Conservation (phyloP, 2,888 invertebrate genomes). For the Drosophila borborema region DNA sequence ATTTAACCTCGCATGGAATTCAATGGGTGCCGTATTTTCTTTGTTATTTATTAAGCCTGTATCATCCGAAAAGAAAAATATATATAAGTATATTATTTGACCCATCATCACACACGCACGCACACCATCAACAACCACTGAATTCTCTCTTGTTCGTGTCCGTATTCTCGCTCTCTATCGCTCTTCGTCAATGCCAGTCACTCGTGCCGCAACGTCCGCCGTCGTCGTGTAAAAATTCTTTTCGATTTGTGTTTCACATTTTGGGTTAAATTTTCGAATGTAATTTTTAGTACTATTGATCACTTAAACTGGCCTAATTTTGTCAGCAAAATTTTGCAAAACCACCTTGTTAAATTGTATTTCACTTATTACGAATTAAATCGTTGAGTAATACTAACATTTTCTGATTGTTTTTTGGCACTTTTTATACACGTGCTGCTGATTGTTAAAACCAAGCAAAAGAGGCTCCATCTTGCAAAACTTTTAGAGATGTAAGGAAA, state of each 20-base stretch:
- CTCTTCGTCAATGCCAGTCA: constrained; percentile 54
- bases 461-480: constrained; percentile 84
- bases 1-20: constrained; percentile 34
- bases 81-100: constrained; percentile 36
- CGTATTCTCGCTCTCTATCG: constrained; percentile 11
- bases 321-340: constrained; percentile 36
- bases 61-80: constrained; percentile 23
- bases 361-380: constrained; percentile 52
- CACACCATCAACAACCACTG: constrained; percentile 60
- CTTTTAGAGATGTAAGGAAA: constrained; percentile 77
- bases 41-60: constrained; percentile 48
- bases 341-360: constrained; percentile 37
- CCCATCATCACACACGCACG: constrained; percentile 40
- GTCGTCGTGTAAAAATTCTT: constrained; percentile 67
- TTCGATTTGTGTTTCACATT: constrained; percentile 64
- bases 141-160: constrained; percentile 40
- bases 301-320: constrained; percentile 55
- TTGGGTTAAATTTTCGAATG: constrained; percentile 54
- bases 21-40: constrained; percentile 25
- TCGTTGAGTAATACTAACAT: constrained; percentile 83
- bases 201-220: constrained; percentile 57
- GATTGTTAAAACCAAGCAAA: constrained; percentile 86
- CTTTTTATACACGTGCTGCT: constrained; percentile 86
- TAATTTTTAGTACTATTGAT: constrained; percentile 45
- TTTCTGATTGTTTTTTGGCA: constrained; percentile 85